Evolutionary conservation across 2,888 invertebrate genomes (phyloP), one percentile per base, ranked within the genome.

Genomic region (Unio pictorum): DNA sequence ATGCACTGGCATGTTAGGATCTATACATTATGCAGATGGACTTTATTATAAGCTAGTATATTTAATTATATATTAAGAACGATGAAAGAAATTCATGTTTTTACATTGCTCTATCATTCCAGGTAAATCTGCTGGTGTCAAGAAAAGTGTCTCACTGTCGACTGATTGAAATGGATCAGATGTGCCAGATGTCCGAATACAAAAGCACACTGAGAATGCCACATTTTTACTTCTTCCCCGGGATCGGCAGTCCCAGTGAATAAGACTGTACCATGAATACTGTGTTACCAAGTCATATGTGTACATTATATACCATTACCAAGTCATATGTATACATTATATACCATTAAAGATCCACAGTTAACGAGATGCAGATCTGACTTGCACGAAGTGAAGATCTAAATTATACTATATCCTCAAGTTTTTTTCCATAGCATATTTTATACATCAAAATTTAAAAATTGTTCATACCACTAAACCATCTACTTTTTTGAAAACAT

Each of bases 181-280:
- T 86, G 86, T 81, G 82, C 17, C 86, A 87, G 74, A 87, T 87
- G 86, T 87, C 86, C 0, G 86, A 87, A 68, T 87, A 83, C 68
- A 84, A 84, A 67, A 85, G 86, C 69, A 82, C 85, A 1, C 76
- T 87, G 17, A 69, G 84, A 18, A 80, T 79, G 76, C 85, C 86
- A 7, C 82, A 87, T 64, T 77, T 87, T 17, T 87, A 79, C 73
- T 83, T 87, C 74, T 87, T 83, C 64, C 87, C 87, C 28, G 87
- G 87, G 15, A 86, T 86, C 17, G 85, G 84, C 30, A 62, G 75
- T 57, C n/a, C 58, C 8, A 8, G 58, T 8, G 58, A 58, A 26
- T 58, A 45, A 45, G 11, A 45, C 45, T 45, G 2, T 2, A 45
- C 11, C 11, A 45, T 45, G 11, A 45, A 45, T 45, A 11, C 45